Evolutionary conservation across 2,113 vertebrate species (phyloP).

Genomic region (Aspiorhynchus laticeps): DNA sequence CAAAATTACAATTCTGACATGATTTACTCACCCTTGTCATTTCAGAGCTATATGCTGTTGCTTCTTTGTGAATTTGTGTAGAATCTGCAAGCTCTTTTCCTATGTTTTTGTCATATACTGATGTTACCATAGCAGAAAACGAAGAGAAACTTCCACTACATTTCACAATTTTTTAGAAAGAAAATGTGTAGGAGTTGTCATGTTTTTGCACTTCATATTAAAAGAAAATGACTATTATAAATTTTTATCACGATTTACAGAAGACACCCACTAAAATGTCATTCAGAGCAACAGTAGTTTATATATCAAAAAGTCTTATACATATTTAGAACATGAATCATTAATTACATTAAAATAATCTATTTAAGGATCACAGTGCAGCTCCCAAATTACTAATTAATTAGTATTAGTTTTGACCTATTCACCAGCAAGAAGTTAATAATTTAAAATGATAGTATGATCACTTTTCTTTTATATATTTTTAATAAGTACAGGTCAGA

Average conservation of each 20-base stretch:
- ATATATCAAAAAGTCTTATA: neutral
- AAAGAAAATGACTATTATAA: neutral
- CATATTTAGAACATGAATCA: neutral
- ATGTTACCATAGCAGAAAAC: neutral
- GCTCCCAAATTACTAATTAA: neutral
- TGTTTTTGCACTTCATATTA: neutral
- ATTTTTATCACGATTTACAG: neutral
- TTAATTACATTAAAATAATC: neutral
- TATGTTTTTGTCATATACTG: neutral
- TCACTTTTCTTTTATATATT: neutral
- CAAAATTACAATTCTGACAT: slow-evolving; percentile 20
- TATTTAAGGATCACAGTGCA: neutral
- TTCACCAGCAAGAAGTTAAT: neutral
- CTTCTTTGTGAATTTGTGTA: neutral
- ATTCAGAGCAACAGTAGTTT: neutral
- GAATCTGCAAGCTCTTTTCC: neutral
- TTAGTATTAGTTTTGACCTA: neutral
- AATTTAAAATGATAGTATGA: neutral
- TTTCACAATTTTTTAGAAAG: neutral
- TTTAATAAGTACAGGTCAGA: neutral
- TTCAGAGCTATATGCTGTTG: neutral
- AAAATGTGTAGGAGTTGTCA: neutral
- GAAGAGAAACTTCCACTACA: neutral
- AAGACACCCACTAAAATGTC: neutral
- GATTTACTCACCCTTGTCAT: neutral